Base-by-base conservation (phyloP, 2,113 vertebrate genomes). In the Aptenodytes patagonicus region DNA sequence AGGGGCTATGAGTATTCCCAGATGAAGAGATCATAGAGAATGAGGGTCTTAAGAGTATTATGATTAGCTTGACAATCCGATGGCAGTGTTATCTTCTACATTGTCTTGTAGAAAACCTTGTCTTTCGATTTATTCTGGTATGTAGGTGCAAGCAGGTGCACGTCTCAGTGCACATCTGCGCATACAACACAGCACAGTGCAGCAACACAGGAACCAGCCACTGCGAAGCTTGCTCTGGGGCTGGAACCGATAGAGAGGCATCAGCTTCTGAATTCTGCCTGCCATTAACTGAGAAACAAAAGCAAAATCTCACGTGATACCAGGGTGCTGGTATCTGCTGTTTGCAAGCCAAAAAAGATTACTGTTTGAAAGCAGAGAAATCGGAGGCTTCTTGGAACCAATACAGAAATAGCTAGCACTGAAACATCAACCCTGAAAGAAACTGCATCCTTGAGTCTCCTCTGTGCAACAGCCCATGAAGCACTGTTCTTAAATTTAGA, bases 221-320 rank as follows among this genome's bases (percentile, higher is more conserved):
- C 55, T 8, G 49, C 7, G 0, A 22, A 51, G 18, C n/a, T 6
- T 10, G 7, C 21, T 25, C 46, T 38, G 89, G 68, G 36, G 25
- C 52, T 20, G 25, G 31, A 77, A 16, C 9, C 0, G 0, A 29
- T 0, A 20, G 51, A 8, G 16, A 62, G 9, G 18, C 25, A 13
- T 11, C 81, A 42, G 29, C 51, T 70, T n/a, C 77, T 40, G 65
- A 29, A 10, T 25, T 34, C 84, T 71, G 65, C 83, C 75, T 26
- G 44, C 76, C 6, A 9, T 25, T 3, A 17, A 9, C 73, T 25
- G 64, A 61, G 75, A 47, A 58, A 46, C 22, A 29, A 46, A 31
- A 62, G 60, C 20, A 19, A 64, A 12, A 34, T 21, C 51, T 51
- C 19, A 17, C 1, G 1, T 8, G 68, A 42, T 42, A 42, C 42